Base-by-base conservation (phyloP, 2,888 invertebrate genomes). In the Euplexia lucipara region DNA sequence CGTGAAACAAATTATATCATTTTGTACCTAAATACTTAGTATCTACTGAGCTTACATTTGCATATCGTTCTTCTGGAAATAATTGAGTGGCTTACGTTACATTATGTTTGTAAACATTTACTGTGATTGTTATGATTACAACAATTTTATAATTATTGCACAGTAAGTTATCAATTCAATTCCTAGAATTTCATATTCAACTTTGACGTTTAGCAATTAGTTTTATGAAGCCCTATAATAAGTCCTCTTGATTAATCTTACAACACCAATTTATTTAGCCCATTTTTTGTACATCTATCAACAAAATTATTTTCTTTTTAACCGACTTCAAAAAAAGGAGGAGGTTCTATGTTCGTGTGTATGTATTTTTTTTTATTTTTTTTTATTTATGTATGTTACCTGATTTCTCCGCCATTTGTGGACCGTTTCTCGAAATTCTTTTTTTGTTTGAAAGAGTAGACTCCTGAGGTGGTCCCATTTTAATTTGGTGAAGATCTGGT, bases 21-120 rank as follows among this genome's bases (percentile, higher is more conserved):
- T 83, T 77, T 79, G 77, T 86, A 67, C 67, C 67, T 81, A n/a
- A n/a, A n/a, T n/a, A 79, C 70, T 65, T 47, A 58, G 37, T 71
- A n/a, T n/a, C n/a, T n/a, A 52, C 42, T 54, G 37, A 58, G 45
- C 37, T 65, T 65, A 60, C 9, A 42, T 39, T 48, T 26, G 8
- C 30, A 35, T 73, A 72, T 56, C 8, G 39, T 45, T 41, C 42
- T 76, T 59, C 42, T 78, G 18, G 44, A 60, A 70, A 34, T 7
- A 76, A 34, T 47, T 9, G 30, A 35, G 14, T 45, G 8, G 53
- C 18, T 39, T 45, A 16, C 20, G 14, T 56, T 52, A 35, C n/a
- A 30, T 34, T 12, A 32, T 52, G 16, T 60, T 60, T 70, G 53
- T 75, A 60, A 75, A 75, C 42, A 63, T 69, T 54, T 47, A 52